Evolutionary conservation across 2,113 vertebrate genomes (phyloP).

Genomic region (Trogon surrucura): DNA sequence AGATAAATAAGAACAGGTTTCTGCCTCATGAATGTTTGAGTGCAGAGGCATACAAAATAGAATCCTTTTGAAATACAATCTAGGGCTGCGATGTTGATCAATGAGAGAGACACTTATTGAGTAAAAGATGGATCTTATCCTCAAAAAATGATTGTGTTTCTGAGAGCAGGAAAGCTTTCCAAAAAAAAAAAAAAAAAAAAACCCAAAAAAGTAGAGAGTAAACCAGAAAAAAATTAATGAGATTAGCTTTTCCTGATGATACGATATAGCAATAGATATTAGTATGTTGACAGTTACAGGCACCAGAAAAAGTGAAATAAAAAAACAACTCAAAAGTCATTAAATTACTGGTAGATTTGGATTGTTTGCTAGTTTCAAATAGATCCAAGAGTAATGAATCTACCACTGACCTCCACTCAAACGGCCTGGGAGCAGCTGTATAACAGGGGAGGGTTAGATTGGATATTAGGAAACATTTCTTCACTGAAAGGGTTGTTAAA

Average conservation of each 20-base stretch:
- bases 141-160: neutral
- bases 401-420: neutral
- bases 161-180: neutral
- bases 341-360: neutral
- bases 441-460: neutral
- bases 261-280: neutral
- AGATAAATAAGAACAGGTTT: neutral
- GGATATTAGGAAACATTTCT: neutral
- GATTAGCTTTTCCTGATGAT: neutral
- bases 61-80: neutral
- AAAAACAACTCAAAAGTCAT: fast-evolving
- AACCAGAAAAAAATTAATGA: neutral
- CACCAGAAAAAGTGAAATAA: neutral
- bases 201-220: neutral
- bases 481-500: fast-evolving
- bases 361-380: neutral
- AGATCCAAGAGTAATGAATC: neutral
- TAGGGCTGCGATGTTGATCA: neutral
- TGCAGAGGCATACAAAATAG: neutral
- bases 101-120: neutral
- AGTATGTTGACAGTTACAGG: neutral
- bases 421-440: neutral
- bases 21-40: neutral
- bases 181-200: neutral
- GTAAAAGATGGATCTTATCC: neutral